Conservation (phyloP, 2,888 invertebrate species). For the Idaea dimidiata region DNA sequence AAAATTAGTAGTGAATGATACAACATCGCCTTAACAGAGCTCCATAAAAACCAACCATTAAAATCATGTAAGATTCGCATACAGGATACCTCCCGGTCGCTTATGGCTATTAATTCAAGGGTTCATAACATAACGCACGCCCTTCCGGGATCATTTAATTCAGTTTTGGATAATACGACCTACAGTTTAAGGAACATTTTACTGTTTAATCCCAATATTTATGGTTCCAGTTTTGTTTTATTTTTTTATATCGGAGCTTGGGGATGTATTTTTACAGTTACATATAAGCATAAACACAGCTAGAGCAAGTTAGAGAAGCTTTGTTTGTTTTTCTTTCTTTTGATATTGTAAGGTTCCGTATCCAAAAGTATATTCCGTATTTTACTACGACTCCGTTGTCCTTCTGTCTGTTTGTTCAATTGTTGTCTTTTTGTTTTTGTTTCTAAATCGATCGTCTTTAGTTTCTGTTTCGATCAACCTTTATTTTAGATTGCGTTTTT, state of each 20-base stretch:
- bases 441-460: too few relatives aligned
- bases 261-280: neutral
- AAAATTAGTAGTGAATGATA: neutral
- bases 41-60: slow-evolving; percentile 20
- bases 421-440: too few relatives aligned
- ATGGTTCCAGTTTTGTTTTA: neutral
- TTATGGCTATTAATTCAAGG: neutral
- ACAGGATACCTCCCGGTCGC: neutral
- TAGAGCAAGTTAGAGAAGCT: too few relatives aligned
- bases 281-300: too few relatives aligned
- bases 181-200: neutral
- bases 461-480: too few relatives aligned
- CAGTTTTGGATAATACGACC: neutral
- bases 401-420: too few relatives aligned
- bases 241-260: neutral
- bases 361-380: too few relatives aligned
- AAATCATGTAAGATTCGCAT: slow-evolving; percentile 19
- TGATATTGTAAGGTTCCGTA: too few relatives aligned
- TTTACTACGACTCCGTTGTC: too few relatives aligned
- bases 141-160: slow-evolving; percentile 1
- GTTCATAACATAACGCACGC: slow-evolving; percentile 3
- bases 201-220: neutral
- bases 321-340: too few relatives aligned
- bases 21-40: neutral
- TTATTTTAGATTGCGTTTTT: too few relatives aligned